Conservation (phyloP, 2,113 vertebrate genomes). For the Sporophila hypoxantha region DNA sequence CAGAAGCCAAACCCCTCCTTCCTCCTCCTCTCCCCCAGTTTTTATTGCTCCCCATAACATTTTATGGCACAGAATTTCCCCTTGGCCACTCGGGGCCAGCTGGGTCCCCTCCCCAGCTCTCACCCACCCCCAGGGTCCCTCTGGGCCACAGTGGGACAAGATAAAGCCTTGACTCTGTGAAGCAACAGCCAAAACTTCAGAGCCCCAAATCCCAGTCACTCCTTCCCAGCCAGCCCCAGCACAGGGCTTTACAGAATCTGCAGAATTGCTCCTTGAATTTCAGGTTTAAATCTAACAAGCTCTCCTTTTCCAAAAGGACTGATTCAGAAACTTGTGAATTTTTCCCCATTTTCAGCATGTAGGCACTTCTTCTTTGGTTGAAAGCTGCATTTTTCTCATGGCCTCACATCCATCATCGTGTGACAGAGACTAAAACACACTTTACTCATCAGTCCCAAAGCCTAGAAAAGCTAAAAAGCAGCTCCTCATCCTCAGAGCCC, state of each 20-base stretch:
- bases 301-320: not conserved
- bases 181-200: not conserved
- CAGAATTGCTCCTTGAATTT: not conserved
- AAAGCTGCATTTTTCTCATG: not conserved
- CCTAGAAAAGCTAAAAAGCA: not conserved
- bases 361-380: not conserved
- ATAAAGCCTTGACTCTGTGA: not conserved
- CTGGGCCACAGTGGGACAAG: not conserved
- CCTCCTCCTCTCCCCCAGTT: not conserved
- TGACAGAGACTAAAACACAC: not conserved
- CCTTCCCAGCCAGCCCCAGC: not conserved
- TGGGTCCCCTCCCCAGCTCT: not conserved
- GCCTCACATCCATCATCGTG: not conserved
- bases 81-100: not conserved
- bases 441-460: not conserved
- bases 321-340: not conserved
- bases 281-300: not conserved
- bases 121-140: not conserved
- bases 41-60: not conserved
- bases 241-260: not conserved
- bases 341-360: not conserved
- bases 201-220: not conserved
- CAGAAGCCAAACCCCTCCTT: not conserved
- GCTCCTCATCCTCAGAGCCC: not conserved
- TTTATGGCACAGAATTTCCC: not conserved